Conservation (phyloP, 2,113 vertebrate species). For the Anser brachyrhynchus region DNA sequence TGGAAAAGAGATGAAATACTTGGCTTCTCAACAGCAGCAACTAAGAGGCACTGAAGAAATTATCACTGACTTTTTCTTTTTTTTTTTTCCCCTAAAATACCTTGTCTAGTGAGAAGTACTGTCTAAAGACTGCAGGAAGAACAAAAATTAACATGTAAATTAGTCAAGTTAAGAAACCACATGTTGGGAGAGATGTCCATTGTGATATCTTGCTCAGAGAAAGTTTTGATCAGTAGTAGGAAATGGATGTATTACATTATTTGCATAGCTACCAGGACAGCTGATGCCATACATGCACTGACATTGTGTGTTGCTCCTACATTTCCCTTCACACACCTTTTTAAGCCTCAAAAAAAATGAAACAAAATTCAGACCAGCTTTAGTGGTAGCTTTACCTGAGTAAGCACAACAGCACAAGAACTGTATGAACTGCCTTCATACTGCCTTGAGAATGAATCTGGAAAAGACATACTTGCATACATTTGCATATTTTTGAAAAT, state of each 20-base stretch:
- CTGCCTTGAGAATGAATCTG: background rate
- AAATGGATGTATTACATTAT: background rate
- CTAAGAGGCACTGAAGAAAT: background rate
- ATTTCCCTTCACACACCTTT: background rate
- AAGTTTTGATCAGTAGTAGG: background rate
- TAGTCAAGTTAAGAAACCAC: background rate
- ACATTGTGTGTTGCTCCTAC: fast-evolving
- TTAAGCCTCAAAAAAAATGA: background rate
- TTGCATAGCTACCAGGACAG: background rate
- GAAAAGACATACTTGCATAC: background rate
- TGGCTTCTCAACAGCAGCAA: background rate
- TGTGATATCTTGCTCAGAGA: background rate
- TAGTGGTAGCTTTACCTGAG: background rate
- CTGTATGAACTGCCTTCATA: background rate
- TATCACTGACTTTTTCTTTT: background rate
- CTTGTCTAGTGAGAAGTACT: background rate
- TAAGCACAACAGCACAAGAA: background rate
- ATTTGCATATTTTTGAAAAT: background rate
- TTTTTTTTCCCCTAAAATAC: background rate
- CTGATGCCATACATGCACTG: background rate
- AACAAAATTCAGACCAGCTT: background rate
- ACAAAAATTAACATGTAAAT: background rate
- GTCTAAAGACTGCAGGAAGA: background rate
- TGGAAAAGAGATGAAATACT: background rate
- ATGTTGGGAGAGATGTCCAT: background rate